Conservation (phyloP, 2,888 invertebrate genomes). For the Sthenelais limicola region DNA sequence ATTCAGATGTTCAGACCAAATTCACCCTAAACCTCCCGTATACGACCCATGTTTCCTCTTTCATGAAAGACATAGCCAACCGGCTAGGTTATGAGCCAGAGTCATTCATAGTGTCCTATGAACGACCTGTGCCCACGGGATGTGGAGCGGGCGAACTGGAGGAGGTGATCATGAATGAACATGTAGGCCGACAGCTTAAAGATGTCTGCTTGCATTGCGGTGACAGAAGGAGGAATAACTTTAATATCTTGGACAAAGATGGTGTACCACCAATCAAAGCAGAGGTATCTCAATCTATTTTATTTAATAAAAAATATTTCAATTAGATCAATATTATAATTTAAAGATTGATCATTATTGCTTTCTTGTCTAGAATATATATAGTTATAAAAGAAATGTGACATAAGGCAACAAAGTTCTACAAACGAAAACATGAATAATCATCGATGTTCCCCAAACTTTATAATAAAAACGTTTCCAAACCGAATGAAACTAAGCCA, state of each 20-base stretch:
- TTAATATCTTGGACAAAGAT: constrained; percentile 71
- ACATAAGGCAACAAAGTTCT: no score
- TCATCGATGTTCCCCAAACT: no score
- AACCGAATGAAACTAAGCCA: no score
- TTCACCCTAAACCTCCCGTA: constrained; percentile 71
- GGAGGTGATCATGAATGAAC: constrained; percentile 52
- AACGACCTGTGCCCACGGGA: constrained; percentile 28
- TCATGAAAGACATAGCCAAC: constrained; percentile 74
- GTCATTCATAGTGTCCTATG: constrained; percentile 48
- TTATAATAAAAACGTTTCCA: no score
- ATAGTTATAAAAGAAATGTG: no score
- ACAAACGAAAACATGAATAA: no score
- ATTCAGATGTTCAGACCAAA: constrained; percentile 57
- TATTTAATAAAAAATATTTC: no score
- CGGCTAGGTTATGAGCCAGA: constrained; percentile 70
- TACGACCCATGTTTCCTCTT: constrained; percentile 72
- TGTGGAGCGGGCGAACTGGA: constrained; percentile 46
- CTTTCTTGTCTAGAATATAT: no score
- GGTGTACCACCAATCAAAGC: constrained; percentile 65
- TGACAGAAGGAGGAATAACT: constrained; percentile 64
- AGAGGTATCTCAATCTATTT: no score
- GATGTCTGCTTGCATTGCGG: constrained; percentile 35
- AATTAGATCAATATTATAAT: no score
- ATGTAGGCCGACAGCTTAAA: constrained; percentile 3
- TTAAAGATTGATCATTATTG: no score